Conservation (phyloP, 1,140 invertebrate genomes). For the Cephus cinctus region DNA sequence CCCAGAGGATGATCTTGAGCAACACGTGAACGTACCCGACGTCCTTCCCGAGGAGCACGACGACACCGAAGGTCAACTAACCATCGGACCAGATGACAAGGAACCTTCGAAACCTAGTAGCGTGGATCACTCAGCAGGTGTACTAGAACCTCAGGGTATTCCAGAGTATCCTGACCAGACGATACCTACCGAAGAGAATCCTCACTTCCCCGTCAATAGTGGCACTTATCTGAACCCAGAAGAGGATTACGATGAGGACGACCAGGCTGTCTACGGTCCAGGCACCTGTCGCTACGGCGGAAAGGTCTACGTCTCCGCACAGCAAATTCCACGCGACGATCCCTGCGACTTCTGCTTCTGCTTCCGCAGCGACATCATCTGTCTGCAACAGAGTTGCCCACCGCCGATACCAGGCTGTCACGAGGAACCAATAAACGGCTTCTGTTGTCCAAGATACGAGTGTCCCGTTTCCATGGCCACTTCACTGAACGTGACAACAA, state of each 20-base stretch:
- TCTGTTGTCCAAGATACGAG: slow-evolving; percentile 93
- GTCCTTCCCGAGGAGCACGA: slow-evolving; percentile 24
- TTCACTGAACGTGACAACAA: slow-evolving; percentile 75
- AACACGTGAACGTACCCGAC: slow-evolving; percentile 24
- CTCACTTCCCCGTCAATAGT: slow-evolving; percentile 41
- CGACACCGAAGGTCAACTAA: slow-evolving; percentile 22
- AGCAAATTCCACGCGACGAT: slow-evolving; percentile 91
- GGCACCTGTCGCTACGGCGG: slow-evolving; percentile 89
- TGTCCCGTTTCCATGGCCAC: slow-evolving; percentile 85
- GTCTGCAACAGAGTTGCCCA: slow-evolving; percentile 91
- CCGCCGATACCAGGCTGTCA: slow-evolving; percentile 87
- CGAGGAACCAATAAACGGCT: slow-evolving; percentile 87
- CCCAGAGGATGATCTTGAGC: slow-evolving; percentile 16
- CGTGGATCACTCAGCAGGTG: too few relatives aligned
- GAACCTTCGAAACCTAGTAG: not conserved
- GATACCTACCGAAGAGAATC: slow-evolving; percentile 32
- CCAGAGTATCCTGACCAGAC: slow-evolving; percentile 40
- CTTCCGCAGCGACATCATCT: slow-evolving; percentile 94
- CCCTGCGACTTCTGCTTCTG: slow-evolving; percentile 97
- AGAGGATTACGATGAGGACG: slow-evolving; percentile 69
- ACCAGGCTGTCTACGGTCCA: slow-evolving; percentile 74
- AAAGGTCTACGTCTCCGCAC: slow-evolving; percentile 89
- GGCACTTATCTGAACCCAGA: slow-evolving; percentile 47
- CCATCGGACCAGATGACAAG: slow-evolving; percentile 20
- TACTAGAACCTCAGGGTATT: slow-evolving; percentile 13